phyloP scores from a whole-genome alignment of 2,797 vertebrate species.

The Pseudomugil tenellus region DNA sequence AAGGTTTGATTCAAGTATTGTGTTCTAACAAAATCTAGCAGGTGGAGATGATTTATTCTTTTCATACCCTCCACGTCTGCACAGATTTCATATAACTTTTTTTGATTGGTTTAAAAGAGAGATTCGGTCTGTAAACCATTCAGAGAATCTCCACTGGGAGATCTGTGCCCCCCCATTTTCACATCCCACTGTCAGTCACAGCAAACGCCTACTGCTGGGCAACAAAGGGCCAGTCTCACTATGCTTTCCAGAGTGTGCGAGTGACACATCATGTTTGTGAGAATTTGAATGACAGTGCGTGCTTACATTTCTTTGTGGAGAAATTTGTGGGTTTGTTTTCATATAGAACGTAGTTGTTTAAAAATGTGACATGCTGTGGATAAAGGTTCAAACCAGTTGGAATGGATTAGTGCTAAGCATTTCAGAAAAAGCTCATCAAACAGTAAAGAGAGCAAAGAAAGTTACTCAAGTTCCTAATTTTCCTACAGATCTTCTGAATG shows the following conservation, averaged over 20 bases:
- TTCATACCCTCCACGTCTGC: constrained; percentile 32
- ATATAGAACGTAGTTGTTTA: constrained; percentile 4
- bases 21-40: constrained; percentile 10
- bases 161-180: constrained; percentile 32
- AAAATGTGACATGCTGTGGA: constrained; percentile 1
- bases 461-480: background rate
- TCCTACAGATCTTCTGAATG: constrained; percentile 15
- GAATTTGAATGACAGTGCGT: constrained; percentile 11
- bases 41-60: constrained; percentile 9
- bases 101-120: constrained; percentile 49
- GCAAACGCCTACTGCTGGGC: constrained; percentile 70
- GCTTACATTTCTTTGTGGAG: constrained; percentile 15
- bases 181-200: constrained; percentile 68
- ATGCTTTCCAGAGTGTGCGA: constrained; percentile 43
- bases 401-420: background rate
- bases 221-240: constrained; percentile 69
- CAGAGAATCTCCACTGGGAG: constrained; percentile 49
- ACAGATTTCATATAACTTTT: constrained; percentile 23
- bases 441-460: background rate
- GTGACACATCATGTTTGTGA: constrained; percentile 35
- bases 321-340: constrained; percentile 6
- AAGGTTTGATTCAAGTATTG: background rate
- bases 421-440: background rate
- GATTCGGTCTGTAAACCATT: constrained; percentile 54
- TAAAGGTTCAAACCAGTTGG: background rate